These are phyloP conservation scores for Idaea straminata DNA, from an alignment of 2,888 invertebrate genomes.

Conservation along the genomic window DNA sequence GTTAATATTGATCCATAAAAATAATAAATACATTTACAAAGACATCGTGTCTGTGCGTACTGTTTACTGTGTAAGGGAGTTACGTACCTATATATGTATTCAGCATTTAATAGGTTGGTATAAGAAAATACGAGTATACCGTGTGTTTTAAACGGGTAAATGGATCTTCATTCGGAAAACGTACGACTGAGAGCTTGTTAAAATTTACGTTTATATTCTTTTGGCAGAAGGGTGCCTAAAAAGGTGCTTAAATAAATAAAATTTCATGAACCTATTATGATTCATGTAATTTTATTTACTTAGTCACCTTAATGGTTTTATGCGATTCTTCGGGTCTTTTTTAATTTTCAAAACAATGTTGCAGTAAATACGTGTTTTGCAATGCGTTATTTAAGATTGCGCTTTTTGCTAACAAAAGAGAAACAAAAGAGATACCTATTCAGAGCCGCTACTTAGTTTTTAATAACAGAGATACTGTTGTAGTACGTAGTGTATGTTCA, in stretches of 20 bases:
- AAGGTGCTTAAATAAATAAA: background rate
- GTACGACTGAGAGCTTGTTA: conserved; percentile 2
- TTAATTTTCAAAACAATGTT: too few relatives aligned
- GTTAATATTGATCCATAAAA: background rate
- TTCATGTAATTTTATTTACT: background rate
- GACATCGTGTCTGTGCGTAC: background rate
- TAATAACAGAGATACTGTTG: background rate
- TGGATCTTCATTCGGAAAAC: conserved; percentile 1
- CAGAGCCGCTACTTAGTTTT: background rate
- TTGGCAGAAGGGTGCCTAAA: background rate
- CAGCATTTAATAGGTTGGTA: background rate
- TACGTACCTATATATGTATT: conserved; percentile 1
- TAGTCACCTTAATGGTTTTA: background rate
- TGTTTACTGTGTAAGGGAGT: background rate
- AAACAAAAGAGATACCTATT: background rate
- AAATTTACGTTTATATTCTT: conserved; percentile 1
- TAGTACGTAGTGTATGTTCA: background rate
- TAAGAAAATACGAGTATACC: conserved; percentile 5
- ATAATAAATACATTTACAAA: background rate
- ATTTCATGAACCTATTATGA: background rate
- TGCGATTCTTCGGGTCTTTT: too few relatives aligned
- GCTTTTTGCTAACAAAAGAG: background rate
- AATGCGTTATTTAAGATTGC: background rate
- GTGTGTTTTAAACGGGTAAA: conserved; percentile 3
- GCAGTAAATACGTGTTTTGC: background rate